Evolutionary conservation across 2,113 vertebrate genomes (phyloP).

Genomic region (Tricholaema leucomelas): DNA sequence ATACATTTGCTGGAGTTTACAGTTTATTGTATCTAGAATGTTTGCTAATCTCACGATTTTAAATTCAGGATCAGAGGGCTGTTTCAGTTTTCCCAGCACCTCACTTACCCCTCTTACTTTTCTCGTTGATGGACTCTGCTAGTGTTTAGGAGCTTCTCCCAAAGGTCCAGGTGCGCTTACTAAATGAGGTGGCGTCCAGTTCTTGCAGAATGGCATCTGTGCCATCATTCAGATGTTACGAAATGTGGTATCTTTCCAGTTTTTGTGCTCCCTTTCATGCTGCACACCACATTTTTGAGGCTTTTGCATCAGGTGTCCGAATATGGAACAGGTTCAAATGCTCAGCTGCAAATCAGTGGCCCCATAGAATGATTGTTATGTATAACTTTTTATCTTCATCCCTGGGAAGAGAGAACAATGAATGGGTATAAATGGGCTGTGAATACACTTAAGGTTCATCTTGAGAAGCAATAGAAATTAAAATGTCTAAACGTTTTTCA

Average conservation of each 20-base stretch:
- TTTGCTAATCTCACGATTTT: not conserved
- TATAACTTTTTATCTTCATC: not conserved
- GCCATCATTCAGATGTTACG: not conserved
- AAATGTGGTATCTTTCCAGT: not conserved
- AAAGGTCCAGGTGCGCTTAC: not conserved
- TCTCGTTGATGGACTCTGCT: not conserved
- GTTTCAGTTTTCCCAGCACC: not conserved
- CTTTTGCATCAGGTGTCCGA: not conserved
- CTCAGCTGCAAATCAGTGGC: not conserved
- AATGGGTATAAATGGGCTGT: not conserved
- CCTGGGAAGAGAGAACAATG: not conserved
- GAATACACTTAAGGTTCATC: not conserved
- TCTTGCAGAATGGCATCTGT: not conserved
- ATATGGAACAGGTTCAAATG: not conserved
- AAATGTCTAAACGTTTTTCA: not conserved
- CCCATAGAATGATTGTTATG: not conserved
- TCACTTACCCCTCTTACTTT: not conserved
- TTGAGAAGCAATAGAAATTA: not conserved
- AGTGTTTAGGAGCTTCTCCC: not conserved
- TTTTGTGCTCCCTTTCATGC: not conserved
- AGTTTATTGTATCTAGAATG: not conserved
- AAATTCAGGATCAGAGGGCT: not conserved
- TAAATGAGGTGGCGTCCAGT: not conserved
- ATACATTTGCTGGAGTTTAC: not conserved
- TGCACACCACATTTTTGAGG: not conserved